phyloP scores from a whole-genome alignment of 2,888 invertebrate species.

The Tipula vernalis region DNA sequence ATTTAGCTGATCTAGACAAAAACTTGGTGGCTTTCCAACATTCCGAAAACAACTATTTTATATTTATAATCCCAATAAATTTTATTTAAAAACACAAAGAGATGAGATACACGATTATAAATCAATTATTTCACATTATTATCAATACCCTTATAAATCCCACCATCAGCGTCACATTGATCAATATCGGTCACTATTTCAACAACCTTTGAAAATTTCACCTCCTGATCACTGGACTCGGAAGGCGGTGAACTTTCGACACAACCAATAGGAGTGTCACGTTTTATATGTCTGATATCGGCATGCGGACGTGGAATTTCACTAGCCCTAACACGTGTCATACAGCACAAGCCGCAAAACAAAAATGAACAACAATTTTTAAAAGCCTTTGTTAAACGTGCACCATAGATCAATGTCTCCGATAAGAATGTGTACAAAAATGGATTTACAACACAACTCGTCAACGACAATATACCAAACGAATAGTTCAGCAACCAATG shows the following conservation, averaged over 20 bases:
- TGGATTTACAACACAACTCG: slow-evolving; percentile 44
- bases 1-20: no score
- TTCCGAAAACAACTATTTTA: no score
- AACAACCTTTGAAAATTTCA: background rate
- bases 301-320: background rate
- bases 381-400: background rate
- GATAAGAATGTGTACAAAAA: slow-evolving; percentile 46
- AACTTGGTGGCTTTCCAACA: no score
- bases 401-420: slow-evolving; percentile 32
- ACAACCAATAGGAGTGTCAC: background rate
- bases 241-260: background rate
- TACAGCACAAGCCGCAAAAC: background rate
- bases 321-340: background rate
- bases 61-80: background rate
- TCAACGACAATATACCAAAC: slow-evolving; percentile 39
- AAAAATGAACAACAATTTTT: background rate
- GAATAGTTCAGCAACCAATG: slow-evolving; percentile 39
- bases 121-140: background rate
- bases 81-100: background rate
- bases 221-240: background rate
- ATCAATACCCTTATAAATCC: background rate
- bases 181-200: background rate
- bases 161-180: background rate
- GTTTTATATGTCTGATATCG: background rate
- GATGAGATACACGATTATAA: background rate